Base-by-base conservation (phyloP, 2,888 invertebrate genomes). In the Parnassius apollo region DNA sequence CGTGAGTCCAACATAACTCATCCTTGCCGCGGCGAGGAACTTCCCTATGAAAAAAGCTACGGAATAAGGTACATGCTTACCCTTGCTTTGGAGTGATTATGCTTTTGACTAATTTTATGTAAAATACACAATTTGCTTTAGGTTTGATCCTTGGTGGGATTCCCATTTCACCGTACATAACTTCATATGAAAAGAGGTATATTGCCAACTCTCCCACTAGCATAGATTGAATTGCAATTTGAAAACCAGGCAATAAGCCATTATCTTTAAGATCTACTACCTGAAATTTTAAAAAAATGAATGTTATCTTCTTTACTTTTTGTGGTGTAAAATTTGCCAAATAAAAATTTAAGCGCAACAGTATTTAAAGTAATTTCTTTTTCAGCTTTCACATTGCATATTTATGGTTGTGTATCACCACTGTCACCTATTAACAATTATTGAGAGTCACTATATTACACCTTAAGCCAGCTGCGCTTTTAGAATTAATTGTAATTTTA, bases 61-160 rank as follows among this genome's bases (percentile, higher is more conserved):
- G 4, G 4, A 35, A 35, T 35, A 35, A 35, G 35, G 35, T 35
- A 57, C 10, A 10, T 58, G 9, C 60, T 78, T 74, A 89, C 90
- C 81, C 81, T 63, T 83, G 71, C 63, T 73, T 72, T 45, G 86
- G 76, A 64, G 85, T 88, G 66, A 94, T 93, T 68, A 94, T 93
- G 65, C 84, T 82, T 68, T 82, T 86, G 0, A 95, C 68, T 1
- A 98, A 75, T 80, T 96, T 95, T 4, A 98, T 92, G 64, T 95
- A 94, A 78, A 96, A 96, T 3, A 96, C 83, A 59, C 96, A 94
- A 69, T 95, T 94, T 0, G 96, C 92, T 75, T 94, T 93, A 11
- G 94, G 93, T 64, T 96, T 97, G 59, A 98, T 95, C 65, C 96
- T 92, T 0, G 96, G 96, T 12, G 95, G 93, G 68, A 96, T 95